Conservation (phyloP, 2,113 vertebrate species). For the Phocoena sinus region DNA sequence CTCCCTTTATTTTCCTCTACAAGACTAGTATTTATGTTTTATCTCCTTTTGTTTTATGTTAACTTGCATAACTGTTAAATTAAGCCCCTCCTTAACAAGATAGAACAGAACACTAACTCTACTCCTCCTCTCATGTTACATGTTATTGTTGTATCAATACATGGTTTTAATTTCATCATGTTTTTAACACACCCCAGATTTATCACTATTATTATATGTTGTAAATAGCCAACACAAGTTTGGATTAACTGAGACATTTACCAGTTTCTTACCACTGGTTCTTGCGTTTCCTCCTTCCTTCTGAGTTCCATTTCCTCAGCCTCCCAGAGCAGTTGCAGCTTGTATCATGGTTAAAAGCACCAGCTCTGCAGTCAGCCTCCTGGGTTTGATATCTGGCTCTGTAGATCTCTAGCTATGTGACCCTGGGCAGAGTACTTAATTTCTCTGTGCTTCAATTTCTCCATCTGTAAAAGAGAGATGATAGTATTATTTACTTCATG, state of each 20-base stretch:
- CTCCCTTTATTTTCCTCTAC: background rate
- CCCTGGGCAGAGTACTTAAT: background rate
- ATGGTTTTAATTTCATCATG: background rate
- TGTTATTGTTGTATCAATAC: background rate
- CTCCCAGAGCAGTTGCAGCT: background rate
- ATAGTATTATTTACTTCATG: background rate
- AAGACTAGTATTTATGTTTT: background rate
- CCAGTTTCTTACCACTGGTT: background rate
- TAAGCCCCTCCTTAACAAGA: background rate
- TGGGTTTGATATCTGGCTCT: background rate
- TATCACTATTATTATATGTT: background rate
- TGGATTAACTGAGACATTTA: background rate
- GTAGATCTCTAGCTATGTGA: background rate
- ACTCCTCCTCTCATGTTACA: background rate
- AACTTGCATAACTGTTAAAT: background rate
- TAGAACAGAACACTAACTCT: background rate
- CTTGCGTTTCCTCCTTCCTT: background rate
- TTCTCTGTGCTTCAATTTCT: background rate
- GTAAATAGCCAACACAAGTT: background rate
- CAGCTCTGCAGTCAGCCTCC: background rate
- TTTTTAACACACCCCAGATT: background rate
- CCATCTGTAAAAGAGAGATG: background rate
- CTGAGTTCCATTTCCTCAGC: background rate
- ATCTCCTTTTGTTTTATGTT: background rate
- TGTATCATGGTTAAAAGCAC: background rate